Base-by-base conservation (phyloP, 2,797 vertebrate genomes). In the Manis pentadactyla region DNA sequence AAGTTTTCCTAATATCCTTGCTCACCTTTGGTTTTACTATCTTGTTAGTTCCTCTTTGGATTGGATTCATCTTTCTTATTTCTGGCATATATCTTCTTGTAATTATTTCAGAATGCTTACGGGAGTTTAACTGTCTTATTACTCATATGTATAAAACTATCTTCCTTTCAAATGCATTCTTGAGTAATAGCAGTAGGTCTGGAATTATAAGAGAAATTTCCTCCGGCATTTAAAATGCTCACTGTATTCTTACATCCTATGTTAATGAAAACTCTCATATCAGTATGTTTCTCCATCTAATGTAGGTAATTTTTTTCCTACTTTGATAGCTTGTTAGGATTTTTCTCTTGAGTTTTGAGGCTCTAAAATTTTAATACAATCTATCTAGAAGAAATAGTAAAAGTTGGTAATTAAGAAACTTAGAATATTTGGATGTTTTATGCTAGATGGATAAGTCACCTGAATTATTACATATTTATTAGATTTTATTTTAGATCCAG, bases 171-270 rank as follows among this genome's bases (percentile, higher is more conserved):
- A 59, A 87, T 34, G 15, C 55, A 79, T n/a, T 5, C 39, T 66
- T 61, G 34, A 96, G 63, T 74, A 61, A 46, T 46, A 69, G 27
- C 8, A 25, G 31, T 51, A 15, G 14, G 9, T 34, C 3, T 10
- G 64, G n/a, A 69, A 83, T 49, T 86, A 77, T 53, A 51, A 57
- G 73, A 73, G 57, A 86, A 71, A 84, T 63, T 94, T 85, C 53
- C 59, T 8, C 51, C 37, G 61, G 37, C 29, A 63, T 93, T 89
- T 39, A 51, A 86, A 94, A 42, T 23, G 13, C 1, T 37, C 23
- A 29, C 27, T 82, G 4, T 51, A 13, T 69, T 91, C 39, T 93
- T 75, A 39, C 7, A 34, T 49, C 17, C 51, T 39, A 9, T 42
- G 12, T 23, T 87, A 34, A 82, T 59, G 17, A 87, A 19, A 85